phyloP scores from a whole-genome alignment of 2,888 invertebrate species.

The Tyria jacobaeae region DNA sequence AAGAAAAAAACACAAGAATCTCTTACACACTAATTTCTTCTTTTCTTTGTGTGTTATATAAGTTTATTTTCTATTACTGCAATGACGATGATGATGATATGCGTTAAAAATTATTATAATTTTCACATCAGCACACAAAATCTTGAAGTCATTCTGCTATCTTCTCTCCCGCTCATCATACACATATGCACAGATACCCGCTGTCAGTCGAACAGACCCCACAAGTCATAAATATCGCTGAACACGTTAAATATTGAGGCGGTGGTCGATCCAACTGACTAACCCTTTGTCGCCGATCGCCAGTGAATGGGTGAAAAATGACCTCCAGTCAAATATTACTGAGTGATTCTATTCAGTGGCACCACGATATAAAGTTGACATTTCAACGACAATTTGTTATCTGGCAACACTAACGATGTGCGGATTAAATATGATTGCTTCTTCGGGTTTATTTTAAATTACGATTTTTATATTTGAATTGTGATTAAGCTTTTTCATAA shows the following conservation, averaged over 20 bases:
- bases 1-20: too few species aligned
- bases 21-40: too few species aligned
- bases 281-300: constrained; percentile 56
- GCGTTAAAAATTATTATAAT: neutral
- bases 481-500: neutral
- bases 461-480: constrained; percentile 11
- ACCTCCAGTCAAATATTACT: constrained; percentile 49
- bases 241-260: constrained; percentile 61
- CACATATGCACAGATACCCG: too few species aligned
- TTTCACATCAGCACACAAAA: neutral
- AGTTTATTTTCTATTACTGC: too few species aligned
- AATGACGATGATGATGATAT: too few species aligned
- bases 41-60: too few species aligned
- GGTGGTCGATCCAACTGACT: constrained; percentile 43
- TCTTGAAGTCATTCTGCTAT: neutral
- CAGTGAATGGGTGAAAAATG: constrained; percentile 64
- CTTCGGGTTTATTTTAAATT: constrained; percentile 10
- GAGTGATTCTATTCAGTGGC: constrained; percentile 47
- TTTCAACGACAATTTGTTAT: constrained; percentile 54
- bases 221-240: constrained; percentile 55
- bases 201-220: constrained; percentile 23
- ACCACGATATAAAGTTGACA: constrained; percentile 43
- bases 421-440: constrained; percentile 32
- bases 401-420: constrained; percentile 39
- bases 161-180: neutral